Evolutionary conservation across 2,797 vertebrate genomes (phyloP).

Genomic region (Megalops cyprinoides): DNA sequence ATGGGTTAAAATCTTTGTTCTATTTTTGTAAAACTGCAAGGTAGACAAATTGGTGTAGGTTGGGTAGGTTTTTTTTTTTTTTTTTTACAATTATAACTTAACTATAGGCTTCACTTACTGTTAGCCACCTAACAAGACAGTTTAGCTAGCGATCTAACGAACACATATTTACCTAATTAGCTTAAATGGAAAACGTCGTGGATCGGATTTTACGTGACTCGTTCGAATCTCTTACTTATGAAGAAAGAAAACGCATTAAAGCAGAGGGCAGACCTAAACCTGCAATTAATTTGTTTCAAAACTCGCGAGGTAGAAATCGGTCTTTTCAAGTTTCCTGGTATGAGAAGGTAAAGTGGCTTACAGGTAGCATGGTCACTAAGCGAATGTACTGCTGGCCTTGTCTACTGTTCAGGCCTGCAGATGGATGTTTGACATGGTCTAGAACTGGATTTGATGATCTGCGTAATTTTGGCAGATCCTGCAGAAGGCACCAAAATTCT

Average conservation of each 20-base stretch:
- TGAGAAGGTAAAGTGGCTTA: neutral
- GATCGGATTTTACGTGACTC: neutral
- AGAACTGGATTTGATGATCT: neutral
- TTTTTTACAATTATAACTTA: neutral
- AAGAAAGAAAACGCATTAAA: neutral
- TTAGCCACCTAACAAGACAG: neutral
- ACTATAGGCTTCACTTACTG: neutral
- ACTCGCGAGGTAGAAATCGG: neutral
- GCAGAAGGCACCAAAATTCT: neutral
- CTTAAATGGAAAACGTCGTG: neutral
- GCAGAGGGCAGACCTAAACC: neutral
- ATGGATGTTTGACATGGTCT: neutral
- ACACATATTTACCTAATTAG: neutral
- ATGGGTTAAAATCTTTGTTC: too few species aligned
- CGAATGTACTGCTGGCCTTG: neutral
- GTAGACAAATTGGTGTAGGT: neutral
- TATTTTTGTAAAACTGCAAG: too few species aligned
- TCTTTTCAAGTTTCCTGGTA: neutral
- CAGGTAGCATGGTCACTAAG: neutral
- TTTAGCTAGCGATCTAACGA: neutral
- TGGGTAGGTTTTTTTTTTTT: neutral
- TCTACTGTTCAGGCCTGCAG: neutral
- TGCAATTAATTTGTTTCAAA: neutral
- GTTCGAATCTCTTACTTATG: neutral
- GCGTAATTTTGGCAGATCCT: neutral